Conservation (phyloP, 2,113 vertebrate genomes). For the Cettia cetti region DNA sequence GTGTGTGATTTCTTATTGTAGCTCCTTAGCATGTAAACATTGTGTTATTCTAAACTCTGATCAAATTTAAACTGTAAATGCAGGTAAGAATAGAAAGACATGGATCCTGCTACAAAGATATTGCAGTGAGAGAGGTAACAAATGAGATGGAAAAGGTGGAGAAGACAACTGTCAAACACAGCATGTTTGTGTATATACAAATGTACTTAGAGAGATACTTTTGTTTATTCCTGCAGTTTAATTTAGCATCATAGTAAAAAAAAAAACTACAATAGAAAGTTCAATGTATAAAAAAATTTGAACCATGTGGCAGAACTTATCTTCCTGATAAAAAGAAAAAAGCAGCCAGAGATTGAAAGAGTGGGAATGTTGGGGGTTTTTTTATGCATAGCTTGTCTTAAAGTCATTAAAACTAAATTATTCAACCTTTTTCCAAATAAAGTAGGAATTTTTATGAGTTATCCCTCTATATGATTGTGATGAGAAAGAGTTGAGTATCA, state of each 20-base stretch:
- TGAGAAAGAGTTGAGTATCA: neutral
- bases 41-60: neutral
- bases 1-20: neutral
- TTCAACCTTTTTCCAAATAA: neutral
- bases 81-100: neutral
- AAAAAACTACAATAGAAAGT: neutral
- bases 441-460: neutral
- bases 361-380: neutral
- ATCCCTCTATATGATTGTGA: neutral
- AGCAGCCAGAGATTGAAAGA: neutral
- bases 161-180: neutral
- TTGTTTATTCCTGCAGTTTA: neutral
- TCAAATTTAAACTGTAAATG: neutral
- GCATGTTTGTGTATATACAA: neutral
- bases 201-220: neutral
- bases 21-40: neutral
- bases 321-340: slow-evolving; percentile 1
- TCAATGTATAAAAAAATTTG: neutral
- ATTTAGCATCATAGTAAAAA: neutral
- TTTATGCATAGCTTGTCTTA: neutral
- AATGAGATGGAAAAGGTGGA: neutral
- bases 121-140: neutral
- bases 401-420: slow-evolving; percentile 17
- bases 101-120: neutral
- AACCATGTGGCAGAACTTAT: slow-evolving; percentile 39